Conservation (phyloP, 2,797 vertebrate genomes). For the Pangasius djambal region DNA sequence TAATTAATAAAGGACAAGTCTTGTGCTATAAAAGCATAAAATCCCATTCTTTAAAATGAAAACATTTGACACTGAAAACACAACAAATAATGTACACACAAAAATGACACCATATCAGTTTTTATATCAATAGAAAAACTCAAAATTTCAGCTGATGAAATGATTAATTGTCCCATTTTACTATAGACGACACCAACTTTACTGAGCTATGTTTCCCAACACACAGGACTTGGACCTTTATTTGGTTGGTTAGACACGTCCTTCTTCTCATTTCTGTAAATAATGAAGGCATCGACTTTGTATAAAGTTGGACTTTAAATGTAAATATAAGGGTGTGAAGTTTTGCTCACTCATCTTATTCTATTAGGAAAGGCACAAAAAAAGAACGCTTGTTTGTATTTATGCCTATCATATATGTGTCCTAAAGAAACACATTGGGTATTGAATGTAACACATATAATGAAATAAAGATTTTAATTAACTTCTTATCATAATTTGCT, state of each 20-base stretch:
- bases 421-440: constrained; percentile 81
- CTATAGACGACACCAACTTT: constrained; percentile 28
- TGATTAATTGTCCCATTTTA: constrained; percentile 16
- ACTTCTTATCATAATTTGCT: constrained; percentile 75
- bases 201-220: constrained; percentile 29
- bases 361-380: constrained; percentile 79
- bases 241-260: constrained; percentile 31
- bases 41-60: neutral
- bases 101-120: neutral
- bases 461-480: constrained; percentile 89
- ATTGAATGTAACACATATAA: constrained; percentile 88
- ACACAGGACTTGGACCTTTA: constrained; percentile 43
- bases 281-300: constrained; percentile 78
- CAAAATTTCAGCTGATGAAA: neutral
- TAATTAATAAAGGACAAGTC: constrained; percentile 27
- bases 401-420: constrained; percentile 79
- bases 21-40: neutral
- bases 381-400: constrained; percentile 82
- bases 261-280: constrained; percentile 77
- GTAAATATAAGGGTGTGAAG: constrained; percentile 83
- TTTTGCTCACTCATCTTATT: constrained; percentile 73
- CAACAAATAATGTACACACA: neutral
- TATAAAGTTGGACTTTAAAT: constrained; percentile 81
- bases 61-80: constrained; percentile 5
- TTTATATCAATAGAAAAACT: constrained; percentile 32